These are phyloP conservation scores for Montifringilla adamsi DNA, from an alignment of 2,113 vertebrate genomes.

Conservation along the genomic window DNA sequence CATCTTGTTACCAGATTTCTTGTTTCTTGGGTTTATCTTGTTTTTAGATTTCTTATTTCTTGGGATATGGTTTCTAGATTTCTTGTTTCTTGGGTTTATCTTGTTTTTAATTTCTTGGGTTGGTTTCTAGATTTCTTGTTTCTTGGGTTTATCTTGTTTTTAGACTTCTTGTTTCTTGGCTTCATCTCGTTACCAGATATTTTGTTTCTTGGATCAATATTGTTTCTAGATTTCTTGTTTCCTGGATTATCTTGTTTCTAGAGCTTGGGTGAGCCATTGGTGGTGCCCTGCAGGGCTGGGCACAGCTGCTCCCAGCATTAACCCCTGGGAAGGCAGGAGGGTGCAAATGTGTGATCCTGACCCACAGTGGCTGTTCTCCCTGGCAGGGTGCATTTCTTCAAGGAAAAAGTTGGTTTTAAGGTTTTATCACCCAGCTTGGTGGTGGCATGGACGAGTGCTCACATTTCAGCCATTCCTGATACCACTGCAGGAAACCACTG, in stretches of 20 bases:
- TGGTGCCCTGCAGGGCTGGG: neutral
- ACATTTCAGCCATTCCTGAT: rapidly evolving
- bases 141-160: neutral
- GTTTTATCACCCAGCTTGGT: neutral
- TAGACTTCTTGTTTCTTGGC: rapidly evolving
- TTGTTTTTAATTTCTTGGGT: no score
- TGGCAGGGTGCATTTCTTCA: neutral
- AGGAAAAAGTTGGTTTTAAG: neutral
- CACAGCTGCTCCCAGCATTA: rapidly evolving
- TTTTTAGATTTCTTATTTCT: no score
- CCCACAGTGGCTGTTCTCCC: neutral
- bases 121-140: neutral
- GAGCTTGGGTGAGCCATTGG: neutral
- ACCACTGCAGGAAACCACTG: no score
- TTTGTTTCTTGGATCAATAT: no score
- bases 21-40: no score
- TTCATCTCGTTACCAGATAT: neutral
- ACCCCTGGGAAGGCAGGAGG: neutral
- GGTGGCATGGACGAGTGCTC: neutral
- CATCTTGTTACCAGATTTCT: no score
- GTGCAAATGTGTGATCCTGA: rapidly evolving
- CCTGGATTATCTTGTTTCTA: no score
- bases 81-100: no score
- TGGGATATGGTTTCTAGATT: no score
- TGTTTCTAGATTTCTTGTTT: neutral